These are phyloP conservation scores for Macrotis lagotis DNA, from an alignment of 2,113 vertebrate genomes.

Conservation along the genomic window DNA sequence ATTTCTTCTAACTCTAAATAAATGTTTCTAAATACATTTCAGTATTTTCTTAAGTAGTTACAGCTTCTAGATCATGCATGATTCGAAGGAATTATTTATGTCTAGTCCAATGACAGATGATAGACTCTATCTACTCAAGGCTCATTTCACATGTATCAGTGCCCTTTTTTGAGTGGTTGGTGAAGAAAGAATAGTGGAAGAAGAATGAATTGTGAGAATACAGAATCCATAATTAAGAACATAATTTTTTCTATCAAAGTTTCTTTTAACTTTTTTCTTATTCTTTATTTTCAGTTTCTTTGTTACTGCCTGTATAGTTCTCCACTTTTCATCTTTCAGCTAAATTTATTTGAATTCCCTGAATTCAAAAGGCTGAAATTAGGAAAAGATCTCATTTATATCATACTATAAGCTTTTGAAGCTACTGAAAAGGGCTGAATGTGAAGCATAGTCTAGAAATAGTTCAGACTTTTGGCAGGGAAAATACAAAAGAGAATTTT, in stretches of 20 bases:
- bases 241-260: not conserved
- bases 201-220: slow-evolving; percentile 1
- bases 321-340: not conserved
- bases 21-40: not conserved
- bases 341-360: slow-evolving; percentile 53
- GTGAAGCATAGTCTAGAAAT: slow-evolving; percentile 29
- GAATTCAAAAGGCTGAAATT: slow-evolving; percentile 16
- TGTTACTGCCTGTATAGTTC: not conserved
- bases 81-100: not conserved
- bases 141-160: not conserved
- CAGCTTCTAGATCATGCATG: not conserved
- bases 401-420: not conserved
- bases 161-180: not conserved
- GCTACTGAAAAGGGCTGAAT: slow-evolving; percentile 35
- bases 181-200: not conserved
- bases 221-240: slow-evolving; percentile 1
- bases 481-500: slow-evolving; percentile 4
- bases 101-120: not conserved
- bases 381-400: slow-evolving; percentile 10
- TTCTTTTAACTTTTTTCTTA: slow-evolving; percentile 15
- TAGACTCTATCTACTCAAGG: not conserved
- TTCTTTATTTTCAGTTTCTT: slow-evolving; percentile 39
- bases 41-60: not conserved
- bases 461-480: not conserved
- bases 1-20: not conserved